Evolutionary conservation across 2,113 vertebrate genomes (phyloP).

Genomic region (Octodon degus): DNA sequence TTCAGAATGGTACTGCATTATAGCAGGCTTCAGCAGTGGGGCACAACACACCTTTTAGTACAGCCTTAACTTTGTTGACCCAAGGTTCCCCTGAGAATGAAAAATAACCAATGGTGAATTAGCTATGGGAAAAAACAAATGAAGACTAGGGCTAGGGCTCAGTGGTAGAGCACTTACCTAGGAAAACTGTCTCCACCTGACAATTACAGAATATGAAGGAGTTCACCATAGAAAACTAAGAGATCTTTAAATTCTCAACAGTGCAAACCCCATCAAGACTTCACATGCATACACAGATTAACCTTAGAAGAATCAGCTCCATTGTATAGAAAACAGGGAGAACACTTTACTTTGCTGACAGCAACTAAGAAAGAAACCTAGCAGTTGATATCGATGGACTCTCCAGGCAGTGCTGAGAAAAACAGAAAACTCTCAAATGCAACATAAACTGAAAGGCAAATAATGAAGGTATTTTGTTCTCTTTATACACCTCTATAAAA

Average conservation of each 20-base stretch:
- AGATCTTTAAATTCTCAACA: slow-evolving; percentile 26
- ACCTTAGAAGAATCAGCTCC: neutral
- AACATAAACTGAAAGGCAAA: neutral
- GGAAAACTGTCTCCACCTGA: neutral
- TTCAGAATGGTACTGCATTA: neutral
- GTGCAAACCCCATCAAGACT: neutral
- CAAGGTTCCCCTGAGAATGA: neutral
- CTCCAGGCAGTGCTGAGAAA: neutral
- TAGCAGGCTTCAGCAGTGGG: neutral
- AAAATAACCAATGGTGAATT: neutral
- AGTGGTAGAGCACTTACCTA: neutral
- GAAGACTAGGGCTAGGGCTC: neutral
- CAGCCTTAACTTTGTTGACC: neutral
- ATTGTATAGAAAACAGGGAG: neutral
- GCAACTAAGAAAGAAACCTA: neutral
- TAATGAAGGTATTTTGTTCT: neutral
- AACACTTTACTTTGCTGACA: neutral
- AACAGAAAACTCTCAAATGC: neutral
- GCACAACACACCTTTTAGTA: neutral
- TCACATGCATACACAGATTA: neutral
- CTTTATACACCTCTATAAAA: neutral
- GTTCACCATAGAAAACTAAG: neutral
- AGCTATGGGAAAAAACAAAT: neutral
- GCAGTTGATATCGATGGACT: neutral
- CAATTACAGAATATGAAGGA: neutral